Base-by-base conservation (phyloP, 2,113 vertebrate genomes). In the Dicerorhinus sumatrensis region DNA sequence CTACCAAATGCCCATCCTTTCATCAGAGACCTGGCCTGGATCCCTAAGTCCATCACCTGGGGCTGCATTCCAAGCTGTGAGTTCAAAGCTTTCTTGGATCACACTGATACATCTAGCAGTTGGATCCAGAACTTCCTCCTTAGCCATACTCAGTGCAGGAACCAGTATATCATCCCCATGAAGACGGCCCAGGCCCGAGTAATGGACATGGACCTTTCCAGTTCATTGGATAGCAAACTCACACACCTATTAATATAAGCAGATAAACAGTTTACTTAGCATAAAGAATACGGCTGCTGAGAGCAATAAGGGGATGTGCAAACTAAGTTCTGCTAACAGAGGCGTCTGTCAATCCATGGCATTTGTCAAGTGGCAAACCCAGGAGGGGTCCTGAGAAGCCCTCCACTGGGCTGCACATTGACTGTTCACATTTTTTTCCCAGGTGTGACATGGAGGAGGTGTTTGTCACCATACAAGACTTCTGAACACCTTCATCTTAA, bases 31-130 rank as follows among this genome's bases (percentile, higher is more conserved):
- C 70, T 46, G 54, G 48, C 31, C 76, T n/a, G 25, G 63, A 58
- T 65, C 25, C 77, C 77, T 42, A 21, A 58, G 54, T 79, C 51
- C 42, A 54, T 82, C 58, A 5, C 25, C 9, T 8, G 20, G 36
- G 46, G 51, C n/a, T 0, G 0, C 62, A 7, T 62, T 25, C 70
- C 36, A 73, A 9, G 8, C 1, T 60, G 54, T 14, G 21, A 29
- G 63, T 92, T 79, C 31, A n/a, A 27, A 46, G 63, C 21, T 1
- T 1, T 79, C 42, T 83, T 83, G 83, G 42, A 21, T 27, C 33
- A 39, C 33, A 39, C 31, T 6, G 62, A 63, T 27, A 46, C 3
- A 13, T 54, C 56, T 10, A 39, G 62, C 23, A 3, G 8, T 13
- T 48, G 62, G 20, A 33, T 81, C 39, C 83, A 72, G 69, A 83